Evolutionary conservation across 2,113 vertebrate genomes (phyloP), one percentile per base, ranked within the genome.

Genomic region (Sapayoa aenigma): DNA sequence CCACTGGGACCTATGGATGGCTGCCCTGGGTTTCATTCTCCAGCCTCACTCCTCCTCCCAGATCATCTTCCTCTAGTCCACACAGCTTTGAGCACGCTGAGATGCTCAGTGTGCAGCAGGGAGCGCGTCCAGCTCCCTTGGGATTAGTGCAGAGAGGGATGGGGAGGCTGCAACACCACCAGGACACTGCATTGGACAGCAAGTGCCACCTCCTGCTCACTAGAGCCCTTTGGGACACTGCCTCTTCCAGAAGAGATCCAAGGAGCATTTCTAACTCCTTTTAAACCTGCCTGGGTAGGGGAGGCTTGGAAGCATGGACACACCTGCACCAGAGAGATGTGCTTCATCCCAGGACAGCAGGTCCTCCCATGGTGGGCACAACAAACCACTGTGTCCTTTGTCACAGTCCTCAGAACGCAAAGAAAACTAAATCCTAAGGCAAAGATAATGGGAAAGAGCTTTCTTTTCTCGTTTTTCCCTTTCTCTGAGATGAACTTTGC

Each of bases 91-190:
- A 68, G 60, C 19, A 27, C 6, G 3, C 28, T 5, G 59, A 83
- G 72, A 47, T 33, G 79, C 58, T n/a, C 50, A 2, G 31, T 24
- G 73, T 9, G 63, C 62, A 18, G 67, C 67, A 19, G 13, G 19
- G 42, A 85, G 39, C 0, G 5, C 55, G 33, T 5, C 11, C 56
- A 63, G 30, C 47, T 85, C 46, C 27, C 14, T 4, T 2, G 44
- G 52, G 53, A 46, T 22, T 6, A 21, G 39, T 1, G 17, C 31
- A 17, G 49, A 0, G 3, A 69, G 53, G 59, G 47, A 68, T 9
- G 35, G n/a, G 24, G 71, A 30, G 56, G 37, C 42, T 21, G 27
- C 46, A 41, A 1, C 0, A 1, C 9, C 21, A 13, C 9, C 0
- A 0, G 27, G 65, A 66, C 55, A 1, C 16, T 3, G 55, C 5